Percentiles rank a stretch among this genome's conserved stretches.
These are phyloP conservation scores for Aphodius sticticus DNA, from an alignment of 2,888 invertebrate species.

Conservation along the genomic window DNA sequence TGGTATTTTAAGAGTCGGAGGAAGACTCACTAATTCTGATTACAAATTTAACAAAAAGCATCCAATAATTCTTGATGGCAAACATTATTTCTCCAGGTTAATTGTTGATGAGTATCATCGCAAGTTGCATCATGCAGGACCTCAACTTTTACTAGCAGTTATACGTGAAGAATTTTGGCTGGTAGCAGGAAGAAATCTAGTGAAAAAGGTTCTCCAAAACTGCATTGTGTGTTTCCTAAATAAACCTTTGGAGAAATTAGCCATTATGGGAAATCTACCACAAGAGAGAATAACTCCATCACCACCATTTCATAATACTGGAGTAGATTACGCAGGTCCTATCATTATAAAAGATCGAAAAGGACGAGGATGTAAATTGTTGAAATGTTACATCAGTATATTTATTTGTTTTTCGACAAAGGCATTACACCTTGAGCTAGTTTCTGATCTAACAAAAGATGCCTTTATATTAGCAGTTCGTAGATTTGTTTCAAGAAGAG, in stretches of 20 bases:
- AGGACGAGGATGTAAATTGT: slow-evolving; percentile 27
- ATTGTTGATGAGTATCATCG: background rate
- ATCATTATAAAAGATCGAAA: slow-evolving; percentile 29
- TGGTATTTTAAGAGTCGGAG: slow-evolving; percentile 7
- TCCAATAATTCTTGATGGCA: background rate
- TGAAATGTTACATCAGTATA: slow-evolving; percentile 40
- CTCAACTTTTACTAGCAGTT: background rate
- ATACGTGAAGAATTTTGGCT: slow-evolving; percentile 18
- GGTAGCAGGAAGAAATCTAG: background rate
- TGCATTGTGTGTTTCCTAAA: slow-evolving; percentile 21
- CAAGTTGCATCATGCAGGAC: slow-evolving; percentile 9
- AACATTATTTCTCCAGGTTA: slow-evolving; percentile 13
- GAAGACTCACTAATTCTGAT: slow-evolving; percentile 1
- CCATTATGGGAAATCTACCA: slow-evolving; percentile 43
- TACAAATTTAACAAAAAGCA: slow-evolving; percentile 9
- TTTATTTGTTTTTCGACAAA: slow-evolving; percentile 43
- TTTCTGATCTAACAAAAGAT: slow-evolving; percentile 38
- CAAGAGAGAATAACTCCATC: slow-evolving; percentile 28
- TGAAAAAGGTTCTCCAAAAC: slow-evolving; percentile 9
- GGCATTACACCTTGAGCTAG: slow-evolving; percentile 42
- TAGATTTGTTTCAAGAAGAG: slow-evolving; percentile 38
- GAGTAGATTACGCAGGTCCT: slow-evolving; percentile 35
- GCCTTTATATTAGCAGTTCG: slow-evolving; percentile 37
- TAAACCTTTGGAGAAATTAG: background rate
- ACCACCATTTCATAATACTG: slow-evolving; percentile 24